Percentiles rank a stretch among this genome's conserved stretches.
These are phyloP conservation scores for Epistrophella euchroma DNA, from an alignment of 2,888 invertebrate species.

Conservation along the genomic window DNA sequence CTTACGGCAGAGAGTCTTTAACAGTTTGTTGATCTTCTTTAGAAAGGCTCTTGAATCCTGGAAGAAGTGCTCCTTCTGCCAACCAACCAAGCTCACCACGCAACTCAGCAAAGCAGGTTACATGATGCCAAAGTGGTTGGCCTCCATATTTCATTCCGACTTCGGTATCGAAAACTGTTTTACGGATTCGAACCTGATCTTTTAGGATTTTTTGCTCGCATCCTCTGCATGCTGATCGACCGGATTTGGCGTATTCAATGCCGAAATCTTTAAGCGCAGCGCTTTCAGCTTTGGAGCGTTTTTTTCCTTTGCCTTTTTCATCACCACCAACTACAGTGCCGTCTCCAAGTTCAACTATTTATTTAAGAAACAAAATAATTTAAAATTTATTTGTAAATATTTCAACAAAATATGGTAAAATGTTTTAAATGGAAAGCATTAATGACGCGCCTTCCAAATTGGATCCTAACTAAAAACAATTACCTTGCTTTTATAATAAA, in stretches of 20 bases:
- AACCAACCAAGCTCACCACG: slow-evolving; percentile 90
- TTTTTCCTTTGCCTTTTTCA: slow-evolving; percentile 84
- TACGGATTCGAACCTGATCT: slow-evolving; percentile 90
- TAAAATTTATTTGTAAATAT: slow-evolving; percentile 1
- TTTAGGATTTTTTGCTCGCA: slow-evolving; percentile 93
- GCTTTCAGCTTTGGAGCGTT: slow-evolving; percentile 83
- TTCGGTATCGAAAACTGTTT: slow-evolving; percentile 87
- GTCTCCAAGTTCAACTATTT: slow-evolving; percentile 74
- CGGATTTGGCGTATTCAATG: slow-evolving; percentile 94
- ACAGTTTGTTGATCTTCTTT: slow-evolving; percentile 89
- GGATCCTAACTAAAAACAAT: no score
- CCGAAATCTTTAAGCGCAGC: slow-evolving; percentile 87
- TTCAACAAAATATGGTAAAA: no score
- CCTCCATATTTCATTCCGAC: slow-evolving; percentile 93
- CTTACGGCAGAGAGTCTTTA: slow-evolving; percentile 88
- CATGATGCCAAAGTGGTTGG: slow-evolving; percentile 94
- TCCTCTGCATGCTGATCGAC: slow-evolving; percentile 90
- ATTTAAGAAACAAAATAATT: background rate
- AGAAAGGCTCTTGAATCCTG: slow-evolving; percentile 89
- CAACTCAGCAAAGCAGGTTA: slow-evolving; percentile 93
- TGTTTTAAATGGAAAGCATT: no score
- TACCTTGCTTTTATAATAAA: no score
- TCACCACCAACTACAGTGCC: slow-evolving; percentile 67
- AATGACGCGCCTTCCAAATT: no score
- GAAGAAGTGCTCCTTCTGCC: slow-evolving; percentile 89